Base-by-base conservation (phyloP, 2,888 invertebrate genomes). In the Myopa tessellatipennis region DNA sequence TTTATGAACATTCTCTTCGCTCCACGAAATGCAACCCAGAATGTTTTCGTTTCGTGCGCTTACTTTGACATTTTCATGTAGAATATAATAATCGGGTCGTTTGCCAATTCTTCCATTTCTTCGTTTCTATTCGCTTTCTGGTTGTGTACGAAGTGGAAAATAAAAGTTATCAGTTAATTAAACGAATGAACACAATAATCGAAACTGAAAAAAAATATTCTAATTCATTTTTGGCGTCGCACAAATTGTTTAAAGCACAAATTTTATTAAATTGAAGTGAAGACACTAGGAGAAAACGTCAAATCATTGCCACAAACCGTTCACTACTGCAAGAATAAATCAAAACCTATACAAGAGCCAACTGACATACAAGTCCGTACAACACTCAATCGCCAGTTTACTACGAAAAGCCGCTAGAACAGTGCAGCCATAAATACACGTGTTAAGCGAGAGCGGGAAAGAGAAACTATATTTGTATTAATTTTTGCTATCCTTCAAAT, bases 31-130 rank as follows among this genome's bases (percentile, higher is more conserved):
- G 65, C 65, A 65, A 65, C 65, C 67, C 67, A 70, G 70, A 36
- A n/a, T 52, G 34, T 65, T 60, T 71, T 71, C 58, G 55, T 26
- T 26, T 52, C 18, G 18, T 55, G 67, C 69, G 75, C 80, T 79
- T 34, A 81, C 81, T 61, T 40, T 16, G 79, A 69, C 74, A 81
- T 74, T 58, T 79, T 77, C 50, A 78, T 18, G 74, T 81, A 82
- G 58, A 67, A 79, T 16, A 36, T n/a, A 55, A 82, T 78, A 50
- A 82, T 69, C 1, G 80, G 77, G 76, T 82, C 82, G 7, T 14
- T 55, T 4, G 69, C 14, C 50, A 80, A 58, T 8, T 75, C 68
- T 4, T 79, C 80, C 78, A 80, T 80, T 1, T 61, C 73, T 58
- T 18, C 34, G 40, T 16, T n/a, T n/a, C 8, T 36, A n/a, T 14